Evolutionary conservation across 2,113 vertebrate species (phyloP), one percentile per base, ranked within the genome.

Genomic region (Epinephelus fuscoguttatus): DNA sequence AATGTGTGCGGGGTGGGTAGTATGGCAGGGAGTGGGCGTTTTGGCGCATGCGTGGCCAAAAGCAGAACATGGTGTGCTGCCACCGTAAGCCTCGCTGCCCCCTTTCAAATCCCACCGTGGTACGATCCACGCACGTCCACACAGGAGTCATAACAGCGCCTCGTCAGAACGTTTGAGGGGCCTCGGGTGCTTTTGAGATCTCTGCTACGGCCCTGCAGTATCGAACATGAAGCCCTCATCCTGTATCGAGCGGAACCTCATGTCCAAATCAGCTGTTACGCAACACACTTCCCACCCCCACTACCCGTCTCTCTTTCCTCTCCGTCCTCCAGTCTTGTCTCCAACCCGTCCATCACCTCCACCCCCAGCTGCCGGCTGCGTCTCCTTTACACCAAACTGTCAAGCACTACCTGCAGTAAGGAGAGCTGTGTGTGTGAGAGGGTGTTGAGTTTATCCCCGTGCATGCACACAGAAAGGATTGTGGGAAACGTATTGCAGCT

Each of bases 351-450:
- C 62, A 30, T 2, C 66, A 47, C 47, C 66, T 25, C 18, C 30
- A 40, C 61, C 30, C 19, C 50, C 57, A 3, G 40, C 76, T 23
- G 60, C 79, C 6, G 23, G 61, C 71, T 78, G 82, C 69, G 42
- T 42, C 63, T 87, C 79, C 75, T 74, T 91, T 78, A 79, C 84
- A 89, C 75, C 81, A 49, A 84, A 74, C 86, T 86, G 86, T 88
- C 85, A 90, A 87, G 85, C 84, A 76, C 69, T 79, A 72, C 60
- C 80, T 33, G 83, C 75, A 57, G 88, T 56, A 69, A 84, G 77
- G 57, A 57, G 45, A 56, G 69, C 56, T 76, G 78, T 73, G 76
- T 66, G 79, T 40, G 66, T 50, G 49, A 82, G 64, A 85, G 82
- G 66, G 90, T 85, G 88, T 42, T 19, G 23, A 27, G 25, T 74